These are phyloP conservation scores for Tor tambroides DNA, from an alignment of 2,113 vertebrate genomes.

Conservation along the genomic window DNA sequence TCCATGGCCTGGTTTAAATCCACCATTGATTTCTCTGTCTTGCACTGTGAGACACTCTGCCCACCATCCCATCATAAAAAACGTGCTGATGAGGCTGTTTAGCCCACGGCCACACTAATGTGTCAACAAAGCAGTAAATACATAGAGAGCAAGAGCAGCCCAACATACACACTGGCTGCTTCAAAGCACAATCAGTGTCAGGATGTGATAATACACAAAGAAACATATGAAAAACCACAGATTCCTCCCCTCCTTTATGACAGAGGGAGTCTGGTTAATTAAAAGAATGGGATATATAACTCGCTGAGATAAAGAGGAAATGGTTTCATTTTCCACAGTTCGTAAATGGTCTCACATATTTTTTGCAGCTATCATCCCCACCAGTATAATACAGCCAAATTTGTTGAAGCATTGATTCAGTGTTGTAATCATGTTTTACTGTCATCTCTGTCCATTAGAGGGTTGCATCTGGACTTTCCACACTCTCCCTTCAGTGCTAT, in stretches of 20 bases:
- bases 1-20: conserved; percentile 37
- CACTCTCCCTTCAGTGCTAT: conserved; percentile 88
- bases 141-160: conserved; percentile 54
- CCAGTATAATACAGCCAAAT: neutral
- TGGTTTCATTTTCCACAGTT: neutral
- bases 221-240: conserved; percentile 66
- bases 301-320: neutral
- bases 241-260: conserved; percentile 61
- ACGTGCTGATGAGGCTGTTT: conserved; percentile 63
- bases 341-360: neutral
- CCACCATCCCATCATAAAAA: conserved; percentile 53
- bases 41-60: conserved; percentile 40
- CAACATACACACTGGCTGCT: conserved; percentile 61
- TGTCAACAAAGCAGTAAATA: conserved; percentile 74
- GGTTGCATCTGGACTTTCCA: conserved; percentile 88
- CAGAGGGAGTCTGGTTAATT: conserved; percentile 66
- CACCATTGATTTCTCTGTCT: conserved; percentile 51
- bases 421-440: neutral
- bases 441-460: conserved; percentile 69
- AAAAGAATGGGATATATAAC: conserved; percentile 65
- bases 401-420: neutral
- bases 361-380: neutral
- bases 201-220: conserved; percentile 70
- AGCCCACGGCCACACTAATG: conserved; percentile 67
- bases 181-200: conserved; percentile 61